Percentiles rank a stretch among this genome's conserved stretches.
phyloP scores from a whole-genome alignment of 2,888 invertebrate genomes.

The Nematopogon swammerdamellus region DNA sequence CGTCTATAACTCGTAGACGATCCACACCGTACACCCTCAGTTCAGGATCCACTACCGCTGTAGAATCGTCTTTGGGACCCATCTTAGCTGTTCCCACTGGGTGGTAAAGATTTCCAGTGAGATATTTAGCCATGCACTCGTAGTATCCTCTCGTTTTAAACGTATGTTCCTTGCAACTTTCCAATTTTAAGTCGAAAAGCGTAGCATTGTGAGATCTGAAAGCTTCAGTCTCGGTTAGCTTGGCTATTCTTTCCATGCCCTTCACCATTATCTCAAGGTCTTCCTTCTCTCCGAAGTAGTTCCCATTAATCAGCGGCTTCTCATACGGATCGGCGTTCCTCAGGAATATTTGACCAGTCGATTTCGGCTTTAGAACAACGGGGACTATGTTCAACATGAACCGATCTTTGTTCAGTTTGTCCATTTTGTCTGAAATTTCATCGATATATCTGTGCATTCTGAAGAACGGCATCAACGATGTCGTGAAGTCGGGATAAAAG shows the following conservation, averaged over 20 bases:
- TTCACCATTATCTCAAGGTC: conserved; percentile 28
- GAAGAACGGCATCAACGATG: conserved; percentile 5
- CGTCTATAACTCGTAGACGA: conserved; percentile 32
- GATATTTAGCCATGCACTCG: conserved; percentile 25
- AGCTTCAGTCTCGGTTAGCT: conserved; percentile 21
- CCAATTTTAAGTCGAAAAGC: conserved; percentile 18
- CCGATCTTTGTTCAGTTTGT: conserved; percentile 10
- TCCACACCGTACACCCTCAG: conserved; percentile 27
- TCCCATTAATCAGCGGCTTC: conserved; percentile 48
- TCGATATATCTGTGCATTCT: conserved; percentile 4
- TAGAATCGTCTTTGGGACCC: conserved; percentile 25
- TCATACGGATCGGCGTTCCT: conserved; percentile 38
- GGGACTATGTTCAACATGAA: conserved; percentile 11
- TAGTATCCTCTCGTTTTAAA: conserved; percentile 22
- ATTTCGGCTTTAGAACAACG: conserved; percentile 19
- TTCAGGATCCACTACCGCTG: conserved; percentile 21
- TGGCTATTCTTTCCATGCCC: conserved; percentile 18
- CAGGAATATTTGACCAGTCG: conserved; percentile 36
- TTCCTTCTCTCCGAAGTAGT: conserved; percentile 42
- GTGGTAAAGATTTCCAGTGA: conserved; percentile 36
- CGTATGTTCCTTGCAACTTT: conserved; percentile 20
- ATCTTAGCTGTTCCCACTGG: conserved; percentile 56
- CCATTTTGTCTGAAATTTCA: conserved; percentile 8
- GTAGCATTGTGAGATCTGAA: conserved; percentile 21
- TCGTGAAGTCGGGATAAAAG: conserved; percentile 4